Evolutionary conservation across 2,113 vertebrate species (phyloP), one percentile per base, ranked within the genome.

Genomic region (Pomatostomus ruficeps): DNA sequence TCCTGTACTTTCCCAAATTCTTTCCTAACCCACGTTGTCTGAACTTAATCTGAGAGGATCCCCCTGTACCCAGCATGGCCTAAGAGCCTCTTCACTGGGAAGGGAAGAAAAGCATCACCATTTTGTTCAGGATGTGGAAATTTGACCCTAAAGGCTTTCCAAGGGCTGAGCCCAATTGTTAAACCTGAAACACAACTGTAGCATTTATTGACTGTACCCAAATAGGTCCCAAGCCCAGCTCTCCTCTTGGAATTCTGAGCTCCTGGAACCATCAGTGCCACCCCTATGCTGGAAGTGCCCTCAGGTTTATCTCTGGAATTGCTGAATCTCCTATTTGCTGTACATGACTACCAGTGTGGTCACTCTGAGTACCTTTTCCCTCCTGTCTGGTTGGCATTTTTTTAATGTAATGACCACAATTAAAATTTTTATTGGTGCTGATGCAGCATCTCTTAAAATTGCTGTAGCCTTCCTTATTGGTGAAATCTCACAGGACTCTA

Each of bases 401-500:
- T 51, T 62, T 19, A 11, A 38, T 10, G 18, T 80, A 70, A 92
- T 67, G 29, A 76, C 49, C 0, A 16, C 86, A 93, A 91, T 94
- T 83, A 88, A 66, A 79, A 28, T 16, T 70, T 93, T 85, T 90
- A 82, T 92, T 91, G 87, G 48, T 87, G 85, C 88, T 93, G 88
- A 83, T 58, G 14, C n/a, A 33, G 78, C 88, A 3, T 57, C 45
- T 82, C 19, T 29, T 40, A 3, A 12, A 40, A 28, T n/a, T 6
- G n/a, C 70, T 75, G 15, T 3, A 21, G 20, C 59, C 55, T 89
- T 82, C 36, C 61, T 68, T 33, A 7, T 12, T 23, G 59, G 58
- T 42, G 36, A 24, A 12, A 52, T 26, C 35, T 52, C 71, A 1
- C 25, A 33, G n/a, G 9, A 1, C 45, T 78, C 58, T 77, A 33